These are phyloP conservation scores for Indicator indicator DNA, from an alignment of 2,113 vertebrate genomes.

Conservation along the genomic window DNA sequence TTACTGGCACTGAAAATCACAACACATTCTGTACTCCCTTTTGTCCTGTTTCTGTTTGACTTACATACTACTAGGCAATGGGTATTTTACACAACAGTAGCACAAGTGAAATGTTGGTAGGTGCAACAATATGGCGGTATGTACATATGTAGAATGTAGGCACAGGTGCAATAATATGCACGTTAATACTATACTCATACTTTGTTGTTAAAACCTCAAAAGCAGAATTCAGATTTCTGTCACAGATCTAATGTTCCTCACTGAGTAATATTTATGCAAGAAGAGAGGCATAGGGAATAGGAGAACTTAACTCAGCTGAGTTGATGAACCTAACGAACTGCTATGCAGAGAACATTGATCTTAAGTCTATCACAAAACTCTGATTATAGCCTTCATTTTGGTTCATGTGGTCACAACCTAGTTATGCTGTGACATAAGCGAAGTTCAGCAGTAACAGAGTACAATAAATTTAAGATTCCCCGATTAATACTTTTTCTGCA, in stretches of 20 bases:
- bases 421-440: background rate
- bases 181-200: background rate
- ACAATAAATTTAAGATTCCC: background rate
- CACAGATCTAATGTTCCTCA: background rate
- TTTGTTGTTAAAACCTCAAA: background rate
- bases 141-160: background rate
- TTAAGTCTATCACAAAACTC: background rate
- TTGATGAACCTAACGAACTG: background rate
- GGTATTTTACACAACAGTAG: background rate
- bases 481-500: background rate
- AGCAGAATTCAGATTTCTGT: background rate
- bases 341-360: background rate
- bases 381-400: background rate
- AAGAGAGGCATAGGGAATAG: background rate
- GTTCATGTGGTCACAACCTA: fast-evolving
- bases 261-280: background rate
- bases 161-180: background rate
- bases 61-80: background rate
- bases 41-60: background rate
- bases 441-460: background rate
- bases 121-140: too few species aligned
- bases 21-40: background rate
- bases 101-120: background rate
- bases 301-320: background rate
- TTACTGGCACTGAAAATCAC: background rate